These are phyloP conservation scores for Thripadectes ignobilis DNA, from an alignment of 2,797 vertebrate species.

Conservation along the genomic window DNA sequence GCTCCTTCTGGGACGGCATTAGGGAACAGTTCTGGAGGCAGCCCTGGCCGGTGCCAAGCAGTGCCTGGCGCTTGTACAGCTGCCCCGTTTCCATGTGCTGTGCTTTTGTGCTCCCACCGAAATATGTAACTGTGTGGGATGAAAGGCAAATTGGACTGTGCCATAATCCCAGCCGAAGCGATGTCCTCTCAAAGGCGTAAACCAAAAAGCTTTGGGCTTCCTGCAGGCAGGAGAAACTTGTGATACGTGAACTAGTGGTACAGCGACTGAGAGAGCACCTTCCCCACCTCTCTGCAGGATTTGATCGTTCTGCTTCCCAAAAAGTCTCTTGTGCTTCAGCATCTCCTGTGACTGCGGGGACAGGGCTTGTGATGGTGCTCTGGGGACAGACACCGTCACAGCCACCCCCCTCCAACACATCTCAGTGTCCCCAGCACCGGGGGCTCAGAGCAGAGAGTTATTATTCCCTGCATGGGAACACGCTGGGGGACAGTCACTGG, in stretches of 20 bases:
- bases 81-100: not conserved
- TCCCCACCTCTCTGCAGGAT: not conserved
- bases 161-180: not conserved
- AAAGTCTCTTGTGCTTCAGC: not conserved
- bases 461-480: not conserved
- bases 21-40: not conserved
- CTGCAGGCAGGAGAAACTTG: not conserved
- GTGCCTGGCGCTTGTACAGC: not conserved
- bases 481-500: too few relatives aligned
- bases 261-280: not conserved
- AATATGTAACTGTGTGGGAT: not conserved
- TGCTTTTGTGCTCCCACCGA: not conserved
- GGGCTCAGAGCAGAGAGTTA: not conserved
- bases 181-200: not conserved
- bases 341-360: not conserved
- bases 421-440: rapidly evolving
- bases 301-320: not conserved
- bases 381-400: not conserved
- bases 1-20: not conserved
- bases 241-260: not conserved
- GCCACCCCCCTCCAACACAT: rapidly evolving
- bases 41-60: not conserved
- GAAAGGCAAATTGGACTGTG: not conserved
- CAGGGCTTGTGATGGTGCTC: rapidly evolving
- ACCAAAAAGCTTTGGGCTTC: not conserved